Conservation (phyloP, 2,797 vertebrate genomes). For the Tokudaia muenninki region DNA sequence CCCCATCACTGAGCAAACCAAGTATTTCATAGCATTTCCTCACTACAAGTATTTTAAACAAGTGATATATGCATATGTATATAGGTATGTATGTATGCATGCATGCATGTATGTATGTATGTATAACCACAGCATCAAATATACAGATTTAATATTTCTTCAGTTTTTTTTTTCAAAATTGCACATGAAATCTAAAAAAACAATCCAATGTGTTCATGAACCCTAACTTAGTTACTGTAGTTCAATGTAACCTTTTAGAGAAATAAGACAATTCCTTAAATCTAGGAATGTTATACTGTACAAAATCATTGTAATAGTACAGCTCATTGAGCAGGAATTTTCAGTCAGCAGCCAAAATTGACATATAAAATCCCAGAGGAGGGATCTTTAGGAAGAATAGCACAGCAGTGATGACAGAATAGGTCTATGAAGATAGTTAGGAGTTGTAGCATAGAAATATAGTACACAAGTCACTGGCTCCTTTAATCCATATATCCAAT, state of each 20-base stretch:
- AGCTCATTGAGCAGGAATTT: not conserved
- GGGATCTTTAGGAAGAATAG: not conserved
- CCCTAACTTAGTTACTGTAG: not conserved
- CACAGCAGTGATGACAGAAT: not conserved
- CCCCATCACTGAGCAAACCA: not conserved
- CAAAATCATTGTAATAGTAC: not conserved
- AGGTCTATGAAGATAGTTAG: not conserved
- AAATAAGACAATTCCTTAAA: constrained; percentile 3
- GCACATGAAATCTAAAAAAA: not conserved
- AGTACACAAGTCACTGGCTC: not conserved
- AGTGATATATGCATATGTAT: not conserved
- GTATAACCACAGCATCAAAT: not conserved
- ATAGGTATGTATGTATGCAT: too few relatives aligned
- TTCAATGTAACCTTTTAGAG: not conserved
- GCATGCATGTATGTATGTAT: not conserved
- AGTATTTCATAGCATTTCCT: not conserved
- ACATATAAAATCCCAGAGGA: not conserved
- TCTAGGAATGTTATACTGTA: not conserved
- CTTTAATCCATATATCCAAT: not conserved
- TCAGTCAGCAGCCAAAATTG: not conserved
- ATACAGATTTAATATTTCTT: not conserved
- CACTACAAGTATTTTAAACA: not conserved
- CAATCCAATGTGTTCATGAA: not conserved
- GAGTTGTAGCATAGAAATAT: not conserved
- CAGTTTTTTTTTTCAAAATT: not conserved